phyloP scores from a whole-genome alignment of 2,113 vertebrate genomes.

The Strix uralensis region DNA sequence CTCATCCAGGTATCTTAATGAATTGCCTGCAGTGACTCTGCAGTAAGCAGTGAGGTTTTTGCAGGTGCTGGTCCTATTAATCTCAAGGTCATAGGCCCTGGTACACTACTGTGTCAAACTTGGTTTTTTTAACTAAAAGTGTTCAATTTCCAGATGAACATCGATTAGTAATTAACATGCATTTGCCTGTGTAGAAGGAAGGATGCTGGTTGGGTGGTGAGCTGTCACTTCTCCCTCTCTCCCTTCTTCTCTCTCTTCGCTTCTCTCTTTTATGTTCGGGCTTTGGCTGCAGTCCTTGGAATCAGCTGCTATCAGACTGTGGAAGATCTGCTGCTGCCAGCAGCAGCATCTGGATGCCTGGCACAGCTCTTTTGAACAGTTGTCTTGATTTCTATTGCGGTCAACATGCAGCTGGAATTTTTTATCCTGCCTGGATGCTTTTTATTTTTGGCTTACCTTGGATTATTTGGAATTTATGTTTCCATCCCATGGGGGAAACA shows the following conservation, averaged over 20 bases:
- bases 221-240: neutral
- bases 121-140: neutral
- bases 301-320: neutral
- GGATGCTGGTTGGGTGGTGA: neutral
- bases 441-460: conserved; percentile 44
- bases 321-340: neutral
- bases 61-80: neutral
- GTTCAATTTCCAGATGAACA: neutral
- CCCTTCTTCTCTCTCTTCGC: neutral
- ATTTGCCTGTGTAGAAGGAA: neutral
- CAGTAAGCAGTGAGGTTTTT: neutral
- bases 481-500: neutral
- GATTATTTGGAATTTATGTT: conserved; percentile 35
- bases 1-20: neutral
- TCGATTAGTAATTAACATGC: neutral
- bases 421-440: conserved; percentile 7
- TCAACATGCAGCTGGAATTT: conserved; percentile 26
- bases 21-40: neutral
- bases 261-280: neutral
- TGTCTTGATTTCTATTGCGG: conserved; percentile 1
- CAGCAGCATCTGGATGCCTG: conserved; percentile 39
- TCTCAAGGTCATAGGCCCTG: neutral
- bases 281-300: conserved; percentile 20
- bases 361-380: conserved; percentile 3
- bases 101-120: neutral